Base-by-base conservation (phyloP, 1,140 invertebrate species). In the Trichoplusia ni region DNA sequence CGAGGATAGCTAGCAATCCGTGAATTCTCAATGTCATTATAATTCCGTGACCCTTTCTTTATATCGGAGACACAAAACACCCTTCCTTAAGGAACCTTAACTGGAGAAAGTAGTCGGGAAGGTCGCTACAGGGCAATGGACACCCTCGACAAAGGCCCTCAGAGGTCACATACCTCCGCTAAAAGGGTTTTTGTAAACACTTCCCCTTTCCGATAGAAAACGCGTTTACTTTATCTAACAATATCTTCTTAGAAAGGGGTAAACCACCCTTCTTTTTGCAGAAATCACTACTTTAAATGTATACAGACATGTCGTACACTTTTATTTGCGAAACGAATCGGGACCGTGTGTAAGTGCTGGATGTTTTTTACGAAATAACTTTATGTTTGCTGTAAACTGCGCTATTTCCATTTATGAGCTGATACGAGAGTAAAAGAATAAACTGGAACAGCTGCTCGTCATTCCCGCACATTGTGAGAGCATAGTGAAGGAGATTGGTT, bases 101-200 rank as follows among this genome's bases (percentile, higher is more conserved):
- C 40, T 56, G 31, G 33, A 23, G 49, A 46, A 66, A 53, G 38
- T 66, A 63, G 11, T 46, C 46, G 16, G 29, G 44, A 61, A 23
- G 35, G 60, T 42, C 47, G 47, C n/a, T n/a, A n/a, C 47, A 46
- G 58, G 49, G 49, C 58, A 60, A 60, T 53, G 56, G 58, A 63
- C 64, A 67, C 64, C 29, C 47, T 42, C 64, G 47, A 62, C 37
- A 67, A 67, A 40, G 56, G 33, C 64, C 60, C 66, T 64, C 60
- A 51, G 49, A 68, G 66, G 66, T 53, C 61, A 59, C 51, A 47
- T 59, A 67, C 51, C 53, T 44, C 61, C 44, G 62, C 51, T 67
- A 51, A 62, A 67, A 67, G 65, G 47, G 56, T 61, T 54, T 64
- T 51, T 60, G 66, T 68, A 68, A 68, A 68, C 66, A 68, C 60